These are phyloP conservation scores for Hyla sarda DNA, from an alignment of 2,113 vertebrate genomes.

Conservation along the genomic window DNA sequence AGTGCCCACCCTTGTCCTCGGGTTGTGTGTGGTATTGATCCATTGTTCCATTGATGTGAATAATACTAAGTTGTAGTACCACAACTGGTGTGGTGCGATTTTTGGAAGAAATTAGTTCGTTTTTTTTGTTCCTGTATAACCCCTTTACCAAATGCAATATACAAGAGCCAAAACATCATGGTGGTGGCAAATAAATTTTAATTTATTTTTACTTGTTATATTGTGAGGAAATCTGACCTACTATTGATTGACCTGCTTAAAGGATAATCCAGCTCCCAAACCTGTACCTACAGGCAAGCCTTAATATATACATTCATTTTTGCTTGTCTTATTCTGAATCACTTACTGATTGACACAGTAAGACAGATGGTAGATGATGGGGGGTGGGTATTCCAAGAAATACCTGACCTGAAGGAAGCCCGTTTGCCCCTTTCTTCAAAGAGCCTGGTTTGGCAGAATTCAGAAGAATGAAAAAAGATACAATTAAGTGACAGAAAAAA, in stretches of 20 bases:
- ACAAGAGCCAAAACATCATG: not conserved
- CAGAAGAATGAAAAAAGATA: constrained; percentile 22
- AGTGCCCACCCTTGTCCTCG: too few relatives aligned
- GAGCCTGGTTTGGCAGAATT: not conserved
- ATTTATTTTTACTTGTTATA: not conserved
- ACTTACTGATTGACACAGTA: constrained; percentile 38
- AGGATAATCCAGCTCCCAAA: not conserved
- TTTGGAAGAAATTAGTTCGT: too few relatives aligned
- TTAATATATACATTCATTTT: not conserved
- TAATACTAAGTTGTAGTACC: too few relatives aligned
- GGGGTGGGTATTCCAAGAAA: constrained; percentile 37
- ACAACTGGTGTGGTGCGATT: too few relatives aligned
- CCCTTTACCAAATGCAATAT: too few relatives aligned
- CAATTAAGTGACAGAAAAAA: constrained; percentile 16
- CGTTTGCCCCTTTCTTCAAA: not conserved
- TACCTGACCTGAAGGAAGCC: constrained; percentile 39
- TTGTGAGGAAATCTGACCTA: not conserved
- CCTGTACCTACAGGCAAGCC: constrained; percentile 15
- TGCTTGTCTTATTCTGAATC: constrained; percentile 18
- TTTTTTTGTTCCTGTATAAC: too few relatives aligned
- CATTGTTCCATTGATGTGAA: too few relatives aligned
- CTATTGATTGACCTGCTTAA: not conserved
- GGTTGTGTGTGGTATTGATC: too few relatives aligned
- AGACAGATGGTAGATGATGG: constrained; percentile 32
- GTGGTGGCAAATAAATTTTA: not conserved